These are phyloP conservation scores for Scaptomyza graminum DNA, from an alignment of 1,140 invertebrate species.

Conservation along the genomic window DNA sequence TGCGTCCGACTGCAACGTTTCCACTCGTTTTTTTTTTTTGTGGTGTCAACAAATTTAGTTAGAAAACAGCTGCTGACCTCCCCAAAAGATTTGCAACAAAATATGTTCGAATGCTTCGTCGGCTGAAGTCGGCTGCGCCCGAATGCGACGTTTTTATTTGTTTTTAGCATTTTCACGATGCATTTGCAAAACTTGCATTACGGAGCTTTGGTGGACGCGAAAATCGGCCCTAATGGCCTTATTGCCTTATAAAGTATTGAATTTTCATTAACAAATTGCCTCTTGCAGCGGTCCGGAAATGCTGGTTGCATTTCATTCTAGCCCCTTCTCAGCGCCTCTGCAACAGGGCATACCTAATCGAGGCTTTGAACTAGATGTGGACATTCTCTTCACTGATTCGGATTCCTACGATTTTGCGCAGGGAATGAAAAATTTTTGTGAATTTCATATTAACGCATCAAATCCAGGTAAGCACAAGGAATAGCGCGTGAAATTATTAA, in stretches of 20 bases:
- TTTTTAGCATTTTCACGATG: too few species aligned
- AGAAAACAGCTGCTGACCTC: too few species aligned
- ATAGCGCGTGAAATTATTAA: neutral
- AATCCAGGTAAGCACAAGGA: conserved; percentile 83
- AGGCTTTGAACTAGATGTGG: conserved; percentile 92
- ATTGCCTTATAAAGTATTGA: neutral
- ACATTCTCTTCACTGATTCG: conserved; percentile 94
- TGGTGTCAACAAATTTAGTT: too few species aligned
- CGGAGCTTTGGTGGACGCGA: too few species aligned
- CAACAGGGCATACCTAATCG: conserved; percentile 87
- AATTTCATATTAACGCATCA: conserved; percentile 89
- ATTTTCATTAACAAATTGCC: conserved; percentile 13
- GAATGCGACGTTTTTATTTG: too few species aligned
- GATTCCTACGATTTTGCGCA: conserved; percentile 89
- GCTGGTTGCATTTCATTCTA: conserved; percentile 93
- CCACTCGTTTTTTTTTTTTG: too few species aligned
- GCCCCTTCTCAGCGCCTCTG: conserved; percentile 89
- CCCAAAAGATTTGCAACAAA: too few species aligned
- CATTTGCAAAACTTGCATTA: too few species aligned
- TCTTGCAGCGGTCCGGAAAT: conserved; percentile 89
- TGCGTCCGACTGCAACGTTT: too few species aligned
- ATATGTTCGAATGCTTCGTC: too few species aligned
- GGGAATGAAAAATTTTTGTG: conserved; percentile 86
- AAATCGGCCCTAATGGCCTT: too few species aligned
- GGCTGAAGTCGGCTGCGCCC: too few species aligned